Conservation (phyloP, 1,140 invertebrate genomes). For the Drosophila pseudoananassae region DNA sequence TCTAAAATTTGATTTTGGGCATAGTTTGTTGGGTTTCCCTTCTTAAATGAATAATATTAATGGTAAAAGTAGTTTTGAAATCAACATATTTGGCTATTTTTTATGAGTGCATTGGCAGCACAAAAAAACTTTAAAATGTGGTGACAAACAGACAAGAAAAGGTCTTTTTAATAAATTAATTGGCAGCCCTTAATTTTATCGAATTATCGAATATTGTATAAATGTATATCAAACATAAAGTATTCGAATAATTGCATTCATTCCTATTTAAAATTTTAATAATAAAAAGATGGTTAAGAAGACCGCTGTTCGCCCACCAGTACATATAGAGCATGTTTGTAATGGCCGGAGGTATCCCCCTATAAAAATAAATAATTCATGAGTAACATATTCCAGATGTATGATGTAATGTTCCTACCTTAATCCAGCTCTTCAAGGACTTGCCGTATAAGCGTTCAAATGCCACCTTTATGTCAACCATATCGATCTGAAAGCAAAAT, state of each 20-base stretch:
- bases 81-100: no score
- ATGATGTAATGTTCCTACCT: constrained; percentile 84
- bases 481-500: constrained; percentile 87
- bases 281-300: constrained; percentile 60
- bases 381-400: neutral
- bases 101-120: no score
- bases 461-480: constrained; percentile 92
- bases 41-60: no score
- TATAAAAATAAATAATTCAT: constrained; percentile 9
- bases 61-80: no score
- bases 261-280: constrained; percentile 11
- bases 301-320: constrained; percentile 81
- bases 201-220: no score
- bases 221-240: constrained; percentile 38
- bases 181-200: no score
- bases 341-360: constrained; percentile 83
- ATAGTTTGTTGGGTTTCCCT: no score
- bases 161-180: neutral
- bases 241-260: constrained; percentile 31
- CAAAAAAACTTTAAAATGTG: no score
- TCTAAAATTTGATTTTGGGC: no score
- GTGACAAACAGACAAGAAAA: neutral
- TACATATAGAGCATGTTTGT: constrained; percentile 83
- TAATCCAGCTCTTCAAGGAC: constrained; percentile 91
- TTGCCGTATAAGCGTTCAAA: constrained; percentile 92